These are phyloP conservation scores for Drosophila arizonae DNA, from an alignment of 1,140 invertebrate genomes.

Conservation along the genomic window DNA sequence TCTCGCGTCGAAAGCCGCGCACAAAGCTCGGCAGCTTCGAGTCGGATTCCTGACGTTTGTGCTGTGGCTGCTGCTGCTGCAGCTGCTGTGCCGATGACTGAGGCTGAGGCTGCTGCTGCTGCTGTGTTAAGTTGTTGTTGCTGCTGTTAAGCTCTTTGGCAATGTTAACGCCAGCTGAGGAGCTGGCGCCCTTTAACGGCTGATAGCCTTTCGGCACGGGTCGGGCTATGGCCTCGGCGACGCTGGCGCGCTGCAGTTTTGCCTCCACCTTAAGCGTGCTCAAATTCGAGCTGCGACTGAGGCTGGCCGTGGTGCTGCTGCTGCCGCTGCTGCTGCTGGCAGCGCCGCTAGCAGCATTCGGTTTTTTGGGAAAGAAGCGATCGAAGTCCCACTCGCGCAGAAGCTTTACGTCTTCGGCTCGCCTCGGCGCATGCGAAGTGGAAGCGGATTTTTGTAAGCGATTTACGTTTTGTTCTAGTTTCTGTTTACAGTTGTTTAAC, in stretches of 20 bases:
- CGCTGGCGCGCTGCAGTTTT: constrained; percentile 71
- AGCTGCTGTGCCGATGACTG: constrained; percentile 6
- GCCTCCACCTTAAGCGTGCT: constrained; percentile 77
- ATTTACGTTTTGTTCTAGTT: constrained; percentile 78
- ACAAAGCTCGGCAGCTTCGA: constrained; percentile 87
- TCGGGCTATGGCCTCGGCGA: constrained; percentile 67
- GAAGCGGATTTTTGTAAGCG: constrained; percentile 81
- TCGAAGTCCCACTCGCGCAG: constrained; percentile 93
- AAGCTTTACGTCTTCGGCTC: constrained; percentile 78
- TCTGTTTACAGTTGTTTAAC: constrained; percentile 58
- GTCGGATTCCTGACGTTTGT: constrained; percentile 87
- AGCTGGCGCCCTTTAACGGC: constrained; percentile 60
- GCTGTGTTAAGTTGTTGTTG: constrained; percentile 19
- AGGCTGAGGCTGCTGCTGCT: background rate
- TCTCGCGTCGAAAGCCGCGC: constrained; percentile 90
- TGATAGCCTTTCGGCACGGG: constrained; percentile 75
- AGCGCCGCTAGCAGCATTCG: constrained; percentile 13
- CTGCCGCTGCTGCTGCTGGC: constrained; percentile 30
- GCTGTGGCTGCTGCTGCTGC: constrained; percentile 61
- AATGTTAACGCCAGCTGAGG: constrained; percentile 48
- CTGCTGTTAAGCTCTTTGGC: constrained; percentile 55
- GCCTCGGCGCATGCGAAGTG: constrained; percentile 70
- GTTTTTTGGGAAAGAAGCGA: constrained; percentile 88
- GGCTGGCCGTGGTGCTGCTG: constrained; percentile 58
- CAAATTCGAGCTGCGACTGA: constrained; percentile 68